phyloP scores from a whole-genome alignment of 2,888 invertebrate genomes.

The Teleogryllus oceanicus region DNA sequence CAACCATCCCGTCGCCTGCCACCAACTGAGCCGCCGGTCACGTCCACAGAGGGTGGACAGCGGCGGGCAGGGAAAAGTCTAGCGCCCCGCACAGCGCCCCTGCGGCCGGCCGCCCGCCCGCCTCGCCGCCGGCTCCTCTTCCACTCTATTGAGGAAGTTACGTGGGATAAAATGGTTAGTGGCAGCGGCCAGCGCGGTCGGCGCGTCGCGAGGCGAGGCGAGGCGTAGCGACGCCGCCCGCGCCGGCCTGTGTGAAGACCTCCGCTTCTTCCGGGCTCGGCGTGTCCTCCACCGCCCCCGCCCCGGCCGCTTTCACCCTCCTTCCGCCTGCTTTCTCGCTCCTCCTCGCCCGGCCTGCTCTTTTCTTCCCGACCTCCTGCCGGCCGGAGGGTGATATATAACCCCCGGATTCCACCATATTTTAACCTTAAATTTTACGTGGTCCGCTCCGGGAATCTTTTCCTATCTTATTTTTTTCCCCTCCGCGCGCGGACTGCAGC shows the following conservation, averaged over 20 bases:
- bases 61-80: not conserved
- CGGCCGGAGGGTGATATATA: not conserved
- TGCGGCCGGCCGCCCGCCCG: not conserved
- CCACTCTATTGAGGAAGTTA: conserved; percentile 37
- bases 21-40: not conserved
- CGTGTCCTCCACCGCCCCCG: conserved; percentile 30
- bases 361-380: conserved; percentile 22
- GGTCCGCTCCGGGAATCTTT: conserved; percentile 25
- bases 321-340: conserved; percentile 20
- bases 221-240: no score
- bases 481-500: not conserved
- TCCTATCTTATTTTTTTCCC: conserved; percentile 25
- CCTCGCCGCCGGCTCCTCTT: conserved; percentile 28
- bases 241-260: not conserved
- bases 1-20: not conserved
- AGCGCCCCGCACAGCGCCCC: not conserved
- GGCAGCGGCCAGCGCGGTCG: conserved; percentile 28
- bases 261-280: not conserved
- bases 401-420: conserved; percentile 29
- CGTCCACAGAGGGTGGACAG: not conserved
- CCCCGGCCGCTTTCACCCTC: conserved; percentile 26
- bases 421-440: conserved; percentile 34
- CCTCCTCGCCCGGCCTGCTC: not conserved
- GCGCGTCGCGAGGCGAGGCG: no score
- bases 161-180: conserved; percentile 36